phyloP scores from a whole-genome alignment of 1,140 invertebrate species.

The Drosophila bocqueti region DNA sequence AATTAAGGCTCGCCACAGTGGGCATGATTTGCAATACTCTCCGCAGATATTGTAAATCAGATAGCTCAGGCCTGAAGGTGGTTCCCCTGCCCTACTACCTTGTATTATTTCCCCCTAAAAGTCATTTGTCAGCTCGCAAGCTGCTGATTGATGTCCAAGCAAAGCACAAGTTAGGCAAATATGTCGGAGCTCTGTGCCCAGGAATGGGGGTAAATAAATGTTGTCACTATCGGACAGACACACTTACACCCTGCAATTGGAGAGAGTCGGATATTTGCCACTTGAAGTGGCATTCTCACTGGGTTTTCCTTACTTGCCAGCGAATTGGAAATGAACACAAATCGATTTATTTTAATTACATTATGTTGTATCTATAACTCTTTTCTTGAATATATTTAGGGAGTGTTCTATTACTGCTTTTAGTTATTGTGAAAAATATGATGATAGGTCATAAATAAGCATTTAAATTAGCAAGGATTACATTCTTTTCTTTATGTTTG shows the following conservation, averaged over 20 bases:
- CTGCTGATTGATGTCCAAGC: slow-evolving; percentile 47
- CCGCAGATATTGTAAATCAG: slow-evolving; percentile 51
- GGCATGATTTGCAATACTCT: slow-evolving; percentile 61
- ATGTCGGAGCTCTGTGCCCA: slow-evolving; percentile 19
- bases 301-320: neutral
- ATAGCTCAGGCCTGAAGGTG: slow-evolving; percentile 1
- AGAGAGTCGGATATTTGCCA: slow-evolving; percentile 1
- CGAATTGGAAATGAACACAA: neutral
- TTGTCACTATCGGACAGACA: slow-evolving; percentile 20
- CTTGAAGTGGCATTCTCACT: neutral
- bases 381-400: too few relatives aligned
- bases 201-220: slow-evolving; percentile 41
- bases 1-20: slow-evolving; percentile 73
- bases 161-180: slow-evolving; percentile 38
- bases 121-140: slow-evolving; percentile 36
- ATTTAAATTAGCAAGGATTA: too few relatives aligned
- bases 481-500: too few relatives aligned
- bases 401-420: neutral
- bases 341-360: neutral
- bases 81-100: neutral
- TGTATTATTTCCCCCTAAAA: neutral
- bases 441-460: too few relatives aligned
- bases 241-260: neutral
- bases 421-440: neutral
- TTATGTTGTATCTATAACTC: neutral